Base-by-base conservation (phyloP, 2,113 vertebrate genomes). In the Crotalus helleri region DNA sequence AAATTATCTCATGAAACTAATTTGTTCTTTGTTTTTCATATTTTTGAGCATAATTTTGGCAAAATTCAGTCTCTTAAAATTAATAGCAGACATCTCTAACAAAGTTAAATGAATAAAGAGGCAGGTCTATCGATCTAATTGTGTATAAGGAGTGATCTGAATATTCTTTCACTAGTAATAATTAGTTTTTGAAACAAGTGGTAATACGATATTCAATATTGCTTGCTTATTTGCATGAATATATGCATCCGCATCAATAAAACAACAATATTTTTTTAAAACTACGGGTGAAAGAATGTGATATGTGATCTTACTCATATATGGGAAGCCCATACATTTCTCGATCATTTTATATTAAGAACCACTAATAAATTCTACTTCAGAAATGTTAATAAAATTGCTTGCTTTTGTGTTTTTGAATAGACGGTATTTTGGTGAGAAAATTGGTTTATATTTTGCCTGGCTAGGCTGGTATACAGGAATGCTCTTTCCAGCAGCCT, bases 381-480 rank as follows among this genome's bases (percentile, higher is more conserved):
- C 11, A 58, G 29, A 90, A 90, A 90, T 90, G 58, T 44, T 89
- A 69, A 90, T 96, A 93, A 96, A 49, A 92, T 91, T 21, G 0
- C 29, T 87, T 96, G 15, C 93, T 19, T 81, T 96, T 97, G 69
- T 97, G 59, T 97, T 96, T 96, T 95, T 58, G 95, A 81, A 95
- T 96, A 99, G 99, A 95, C 97, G 98, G 55, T 99, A 99, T 95
- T 99, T 99, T 94, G 99, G 99, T 92, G 99, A 99, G 97, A 99
- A 99, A 97, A 99, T 99, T 29, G 98, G 99, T 1, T 96, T 99
- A 81, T 99, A 99, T 96, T 99, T 99, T 69, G 99, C 99, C 93
- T 99, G 99, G 99, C 94, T 99, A 90, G 99, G 99, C 95, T 99
- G 99, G 98, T 99, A 99, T 97, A 99, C 99, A 0, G 99, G 99